Evolutionary conservation across 2,113 vertebrate genomes (phyloP), one percentile per base, ranked within the genome.

Genomic region (Hyaena hyaena): DNA sequence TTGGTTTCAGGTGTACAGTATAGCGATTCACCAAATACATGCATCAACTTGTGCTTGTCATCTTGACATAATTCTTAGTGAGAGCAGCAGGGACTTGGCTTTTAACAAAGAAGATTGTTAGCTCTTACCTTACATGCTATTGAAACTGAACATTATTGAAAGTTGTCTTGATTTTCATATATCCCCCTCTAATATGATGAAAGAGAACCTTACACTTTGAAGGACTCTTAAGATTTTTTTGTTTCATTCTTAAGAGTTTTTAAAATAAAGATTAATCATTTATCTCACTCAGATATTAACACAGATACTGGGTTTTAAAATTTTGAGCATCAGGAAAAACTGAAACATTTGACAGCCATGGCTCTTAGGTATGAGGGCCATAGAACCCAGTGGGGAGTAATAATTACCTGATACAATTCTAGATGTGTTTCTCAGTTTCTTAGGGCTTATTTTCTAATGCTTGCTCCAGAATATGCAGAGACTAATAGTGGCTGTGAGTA

Each of bases 211-310:
- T 79, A 50, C 3, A 66, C 2, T 85, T 94, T 45, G 95, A 55
- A 77, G 24, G 88, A 33, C 35, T 53, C 23, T 55, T 55, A 58
- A 61, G 9, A 10, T 63, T 81, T 88, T 48, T 84, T 76, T 81
- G 33, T 91, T 92, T 92, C 12, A 33, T 95, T 93, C 39, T 66
- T 97, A 58, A 58, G 33, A 91, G 55, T 93, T 84, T n/a, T 73
- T 93, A 83, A 45, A 84, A 48, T 90, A 66, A 96, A 58, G 2
- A 66, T 68, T 80, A 92, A 43, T 93, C 55, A 5, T 61, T 82
- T 83, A 48, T 86, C 28, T 95, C 26, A 69, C 12, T 82, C 24
- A 48, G 85, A 31, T 81, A n/a, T 92, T 94, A 48, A 76, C n/a
- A 79, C 10, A 79, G 48, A 33, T 82, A 82, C 39, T 90, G 77